Evolutionary conservation across 2,888 invertebrate species (phyloP), one percentile per base, ranked within the genome.

Genomic region (Napeogenes sylphis): DNA sequence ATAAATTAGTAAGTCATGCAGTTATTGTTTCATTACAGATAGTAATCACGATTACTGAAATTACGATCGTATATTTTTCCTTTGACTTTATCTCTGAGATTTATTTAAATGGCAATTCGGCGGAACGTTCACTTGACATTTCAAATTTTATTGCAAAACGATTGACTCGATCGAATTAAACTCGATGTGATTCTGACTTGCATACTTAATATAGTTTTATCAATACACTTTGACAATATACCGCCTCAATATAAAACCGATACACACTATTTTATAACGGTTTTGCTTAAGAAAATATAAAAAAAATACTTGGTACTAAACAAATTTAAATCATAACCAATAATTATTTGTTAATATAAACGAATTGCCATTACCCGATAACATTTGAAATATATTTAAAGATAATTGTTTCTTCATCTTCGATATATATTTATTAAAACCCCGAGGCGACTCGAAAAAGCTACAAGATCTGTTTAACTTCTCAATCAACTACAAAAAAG

Each of bases 81-180:
- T 55, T 38, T 14, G 42, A 38, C 55, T 55, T 55, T 56, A 42
- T 56, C 56, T 14, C 56, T 14, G 45, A 45, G 30, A 32, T 55
- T 51, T 51, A 51, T 51, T 51, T 51, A 51, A 51, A 51, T 51
- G 51, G 51, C 58, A 51, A 59, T 59, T 59, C 38, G n/a, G 54
- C 45, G 53, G 45, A 63, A 63, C 51, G 35, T 51, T 58, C 58
- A 69, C 64, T 67, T 75, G 73, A 74, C 75, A 67, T 73, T 73
- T 79, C 76, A 75, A 80, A 79, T 80, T 80, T 75, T 71, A 69
- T 70, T 57, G 71, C 74, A 70, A 75, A 68, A 71, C 70, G 67
- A 62, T 64, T 56, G 66, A 55, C 30, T 30, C 12, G 56, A 63
- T 59, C 62, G 46, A 62, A 63, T 63, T 59, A 53, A 55, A 56